phyloP scores from a whole-genome alignment of 1,140 invertebrate genomes.

The Cryptotermes secundus region DNA sequence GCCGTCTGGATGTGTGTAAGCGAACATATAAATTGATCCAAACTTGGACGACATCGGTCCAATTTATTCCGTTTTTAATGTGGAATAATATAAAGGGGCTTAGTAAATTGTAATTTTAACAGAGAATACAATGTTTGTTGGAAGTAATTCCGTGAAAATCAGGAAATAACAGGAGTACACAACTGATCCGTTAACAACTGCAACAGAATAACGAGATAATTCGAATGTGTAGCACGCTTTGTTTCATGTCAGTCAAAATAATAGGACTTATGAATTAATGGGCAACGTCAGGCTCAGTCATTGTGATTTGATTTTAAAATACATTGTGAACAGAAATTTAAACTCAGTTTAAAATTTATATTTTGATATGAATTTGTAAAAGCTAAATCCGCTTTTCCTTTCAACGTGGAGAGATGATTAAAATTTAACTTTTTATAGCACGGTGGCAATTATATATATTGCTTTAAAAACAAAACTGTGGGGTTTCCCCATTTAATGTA shows the following conservation, averaged over 20 bases:
- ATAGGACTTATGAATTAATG: no score
- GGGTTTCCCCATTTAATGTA: no score
- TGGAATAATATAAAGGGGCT: not conserved
- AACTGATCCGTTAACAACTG: not conserved
- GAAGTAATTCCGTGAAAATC: not conserved
- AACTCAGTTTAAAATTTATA: no score
- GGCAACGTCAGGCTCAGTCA: not conserved
- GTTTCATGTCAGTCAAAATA: no score
- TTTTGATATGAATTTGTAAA: no score
- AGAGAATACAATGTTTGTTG: not conserved
- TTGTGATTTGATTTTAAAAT: not conserved
- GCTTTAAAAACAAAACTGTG: no score
- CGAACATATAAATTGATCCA: not conserved
- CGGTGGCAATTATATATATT: no score
- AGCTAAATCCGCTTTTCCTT: no score
- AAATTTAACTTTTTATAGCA: no score
- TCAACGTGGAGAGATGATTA: no score
- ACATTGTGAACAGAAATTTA: not conserved
- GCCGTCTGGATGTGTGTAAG: not conserved
- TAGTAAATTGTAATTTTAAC: not conserved
- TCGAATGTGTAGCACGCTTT: not conserved
- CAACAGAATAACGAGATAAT: not conserved
- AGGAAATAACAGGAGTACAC: not conserved
- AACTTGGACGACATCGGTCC: not conserved
- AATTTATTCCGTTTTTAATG: not conserved